Base-by-base conservation (phyloP, 1,140 invertebrate species). In the Stratiolaelaps scimitus region DNA sequence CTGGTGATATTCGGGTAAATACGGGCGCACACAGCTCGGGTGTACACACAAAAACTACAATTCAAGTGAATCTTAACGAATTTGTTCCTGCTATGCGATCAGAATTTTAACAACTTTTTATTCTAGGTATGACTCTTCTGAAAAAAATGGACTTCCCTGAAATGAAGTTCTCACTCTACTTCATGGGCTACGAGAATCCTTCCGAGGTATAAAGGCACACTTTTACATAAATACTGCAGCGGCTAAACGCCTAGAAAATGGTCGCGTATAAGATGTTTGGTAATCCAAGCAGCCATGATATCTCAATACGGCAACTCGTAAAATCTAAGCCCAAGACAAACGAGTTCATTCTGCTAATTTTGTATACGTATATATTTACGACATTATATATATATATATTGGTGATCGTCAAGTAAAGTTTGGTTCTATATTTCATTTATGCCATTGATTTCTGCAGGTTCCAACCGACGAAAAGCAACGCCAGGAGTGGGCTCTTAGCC, bases 111-210 rank as follows among this genome's bases (percentile, higher is more conserved):
- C 23, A 56, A 68, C 30, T 67, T 43, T 43, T 64, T 23, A 19
- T 15, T 64, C 2, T 30, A 43, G 65, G 60, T 48, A 69, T 70
- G 69, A 80, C 79, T 2, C 77, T 95, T 19, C 75, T 95, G 47
- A 84, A 88, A 69, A 91, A 92, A 74, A 74, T 90, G 4, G 89
- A 95, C 74, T 92, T 94, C 74, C 85, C 87, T 0, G 82, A 82
- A 67, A 86, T 88, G 81, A 88, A 90, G 75, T 95, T 94, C 74
- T 87, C 89, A 0, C 71, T 95, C 0, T 96, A 89, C 76, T 95
- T 96, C 72, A 83, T 96, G 84, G 92, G 90, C 2, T 95, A 88
- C 77, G 90, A 92, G 75, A 80, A 85, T 56, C 75, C 80, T 0
- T 78, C 79, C 23, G 84, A 91, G 68, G 81, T 91, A 17, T 40